Percentiles rank a stretch among this genome's conserved stretches.
Evolutionary conservation across 1,140 invertebrate species (phyloP).

Genomic region (Macrobrachium nipponense): DNA sequence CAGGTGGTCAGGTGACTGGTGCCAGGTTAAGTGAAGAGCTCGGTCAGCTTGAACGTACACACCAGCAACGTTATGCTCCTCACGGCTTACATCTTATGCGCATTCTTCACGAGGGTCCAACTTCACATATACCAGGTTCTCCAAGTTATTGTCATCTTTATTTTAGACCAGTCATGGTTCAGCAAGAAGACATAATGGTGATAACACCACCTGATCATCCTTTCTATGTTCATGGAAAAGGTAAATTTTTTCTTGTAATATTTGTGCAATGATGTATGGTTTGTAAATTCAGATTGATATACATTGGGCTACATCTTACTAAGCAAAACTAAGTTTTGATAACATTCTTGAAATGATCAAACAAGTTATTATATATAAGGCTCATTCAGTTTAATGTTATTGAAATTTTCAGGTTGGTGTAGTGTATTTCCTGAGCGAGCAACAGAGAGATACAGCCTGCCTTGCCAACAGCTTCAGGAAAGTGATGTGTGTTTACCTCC

Average conservation of each 20-base stretch:
- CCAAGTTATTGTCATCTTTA: constrained; percentile 56
- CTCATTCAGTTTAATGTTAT: not conserved
- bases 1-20: constrained; percentile 60
- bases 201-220: constrained; percentile 62
- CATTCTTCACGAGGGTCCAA: constrained; percentile 46
- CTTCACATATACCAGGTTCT: constrained; percentile 19
- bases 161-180: constrained; percentile 60
- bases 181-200: constrained; percentile 61
- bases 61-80: constrained; percentile 64
- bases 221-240: constrained; percentile 64
- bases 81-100: constrained; percentile 56
- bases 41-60: constrained; percentile 64
- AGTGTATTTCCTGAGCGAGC: constrained; percentile 68
- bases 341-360: no score
- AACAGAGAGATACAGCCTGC: constrained; percentile 69
- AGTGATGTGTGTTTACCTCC: constrained; percentile 69
- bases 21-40: constrained; percentile 59
- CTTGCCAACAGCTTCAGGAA: constrained; percentile 67
- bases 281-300: no score
- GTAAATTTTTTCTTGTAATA: constrained; percentile 4
- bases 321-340: no score
- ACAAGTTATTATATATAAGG: no score
- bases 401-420: constrained; percentile 69
- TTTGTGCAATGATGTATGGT: not conserved
- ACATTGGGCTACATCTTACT: no score